Evolutionary conservation across 1,140 invertebrate species (phyloP).

Genomic region (Brachionus asplanchnoidis): DNA sequence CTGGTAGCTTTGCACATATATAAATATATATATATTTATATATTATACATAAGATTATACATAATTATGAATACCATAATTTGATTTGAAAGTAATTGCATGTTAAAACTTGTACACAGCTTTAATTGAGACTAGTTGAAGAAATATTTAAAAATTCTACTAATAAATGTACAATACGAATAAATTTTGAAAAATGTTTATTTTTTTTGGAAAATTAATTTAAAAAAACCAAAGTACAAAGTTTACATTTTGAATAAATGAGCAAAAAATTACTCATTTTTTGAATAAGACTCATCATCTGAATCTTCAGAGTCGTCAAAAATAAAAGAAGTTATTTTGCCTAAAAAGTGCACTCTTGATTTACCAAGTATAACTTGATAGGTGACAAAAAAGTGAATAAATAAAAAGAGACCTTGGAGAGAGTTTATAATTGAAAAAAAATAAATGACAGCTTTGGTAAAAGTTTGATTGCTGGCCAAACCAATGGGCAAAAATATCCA

Average conservation of each 20-base stretch:
- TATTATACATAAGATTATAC: too few relatives aligned
- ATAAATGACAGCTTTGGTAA: not conserved
- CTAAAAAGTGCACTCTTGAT: not conserved
- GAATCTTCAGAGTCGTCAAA: not conserved
- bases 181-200: too few relatives aligned
- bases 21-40: not conserved
- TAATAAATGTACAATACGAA: too few relatives aligned
- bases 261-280: not conserved
- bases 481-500: constrained; percentile 16
- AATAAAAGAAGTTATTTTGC: not conserved
- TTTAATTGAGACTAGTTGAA: too few relatives aligned
- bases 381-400: constrained; percentile 20
- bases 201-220: not conserved
- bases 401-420: not conserved
- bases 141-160: too few relatives aligned
- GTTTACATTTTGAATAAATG: not conserved
- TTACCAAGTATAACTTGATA: not conserved
- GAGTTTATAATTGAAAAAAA: constrained; percentile 25
- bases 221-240: not conserved
- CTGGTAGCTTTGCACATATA: not conserved
- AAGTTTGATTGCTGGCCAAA: not conserved
- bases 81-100: too few relatives aligned
- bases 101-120: too few relatives aligned
- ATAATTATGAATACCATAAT: too few relatives aligned
- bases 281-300: not conserved